These are phyloP conservation scores for Eurosta solidaginis DNA, from an alignment of 1,140 invertebrate species.

Conservation along the genomic window DNA sequence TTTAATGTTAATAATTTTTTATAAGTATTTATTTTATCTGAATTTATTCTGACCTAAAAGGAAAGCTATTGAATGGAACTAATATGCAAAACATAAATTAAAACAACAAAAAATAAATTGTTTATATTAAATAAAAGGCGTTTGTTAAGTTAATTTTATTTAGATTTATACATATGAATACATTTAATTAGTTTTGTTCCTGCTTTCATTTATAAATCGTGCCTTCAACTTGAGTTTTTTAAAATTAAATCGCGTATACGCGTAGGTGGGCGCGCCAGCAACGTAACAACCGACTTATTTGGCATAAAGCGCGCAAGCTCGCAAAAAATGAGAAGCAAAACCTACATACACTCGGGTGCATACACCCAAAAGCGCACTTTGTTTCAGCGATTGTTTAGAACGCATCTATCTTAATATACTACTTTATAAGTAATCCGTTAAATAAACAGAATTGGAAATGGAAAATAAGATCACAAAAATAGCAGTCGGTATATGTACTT, in stretches of 20 bases:
- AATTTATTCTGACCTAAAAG: no score
- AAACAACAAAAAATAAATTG: no score
- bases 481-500: not conserved
- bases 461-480: not conserved
- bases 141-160: not conserved
- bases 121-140: not conserved
- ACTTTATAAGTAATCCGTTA: no score
- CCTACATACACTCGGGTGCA: not conserved
- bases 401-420: not conserved
- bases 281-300: not conserved
- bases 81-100: no score
- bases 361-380: not conserved
- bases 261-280: slow-evolving; percentile 23
- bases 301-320: not conserved
- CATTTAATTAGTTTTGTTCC: not conserved
- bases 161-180: not conserved
- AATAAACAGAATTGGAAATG: not conserved
- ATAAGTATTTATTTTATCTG: no score
- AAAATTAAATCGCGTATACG: slow-evolving; percentile 18
- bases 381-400: not conserved
- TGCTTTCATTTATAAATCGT: not conserved
- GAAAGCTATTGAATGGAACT: no score
- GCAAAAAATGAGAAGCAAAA: no score
- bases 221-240: slow-evolving; percentile 11
- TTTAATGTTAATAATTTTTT: no score